These are phyloP conservation scores for Phataginus tricuspis DNA, from an alignment of 2,797 vertebrate species.

Conservation along the genomic window DNA sequence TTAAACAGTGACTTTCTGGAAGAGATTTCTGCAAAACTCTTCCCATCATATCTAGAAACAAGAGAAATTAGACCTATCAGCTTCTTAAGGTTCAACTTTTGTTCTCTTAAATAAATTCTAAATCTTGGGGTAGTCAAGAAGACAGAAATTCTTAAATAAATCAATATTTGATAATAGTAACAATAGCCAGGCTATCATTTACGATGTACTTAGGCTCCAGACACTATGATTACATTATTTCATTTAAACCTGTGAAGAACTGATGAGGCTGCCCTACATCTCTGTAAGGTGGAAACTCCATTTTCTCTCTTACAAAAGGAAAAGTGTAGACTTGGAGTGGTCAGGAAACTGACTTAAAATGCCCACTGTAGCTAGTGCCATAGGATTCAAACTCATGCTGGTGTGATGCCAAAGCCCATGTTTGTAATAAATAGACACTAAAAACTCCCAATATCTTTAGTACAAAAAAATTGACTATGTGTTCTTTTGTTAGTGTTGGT, in stretches of 20 bases:
- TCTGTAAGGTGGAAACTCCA: background rate
- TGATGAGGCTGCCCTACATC: background rate
- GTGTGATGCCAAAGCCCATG: background rate
- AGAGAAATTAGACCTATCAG: background rate
- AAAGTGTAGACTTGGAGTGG: background rate
- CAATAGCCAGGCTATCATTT: background rate
- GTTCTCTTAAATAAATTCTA: conserved; percentile 22
- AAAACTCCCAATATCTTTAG: background rate
- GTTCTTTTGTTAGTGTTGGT: background rate
- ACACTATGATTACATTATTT: background rate
- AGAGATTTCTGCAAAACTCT: background rate
- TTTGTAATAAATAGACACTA: background rate
- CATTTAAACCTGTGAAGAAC: background rate
- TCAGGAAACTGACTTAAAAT: background rate
- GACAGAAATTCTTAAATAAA: conserved; percentile 8
- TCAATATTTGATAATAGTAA: background rate
- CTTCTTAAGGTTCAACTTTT: background rate
- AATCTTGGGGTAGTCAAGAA: background rate
- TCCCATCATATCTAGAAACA: background rate
- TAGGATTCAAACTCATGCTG: background rate
- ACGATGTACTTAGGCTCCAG: background rate
- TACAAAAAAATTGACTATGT: conserved; percentile 45
- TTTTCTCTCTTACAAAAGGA: background rate
- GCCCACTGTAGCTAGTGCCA: background rate
- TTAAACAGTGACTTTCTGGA: background rate